Percentiles rank a stretch among this genome's conserved stretches.
These are phyloP conservation scores for Dendropsophus ebraccatus DNA, from an alignment of 2,113 vertebrate species.

Conservation along the genomic window DNA sequence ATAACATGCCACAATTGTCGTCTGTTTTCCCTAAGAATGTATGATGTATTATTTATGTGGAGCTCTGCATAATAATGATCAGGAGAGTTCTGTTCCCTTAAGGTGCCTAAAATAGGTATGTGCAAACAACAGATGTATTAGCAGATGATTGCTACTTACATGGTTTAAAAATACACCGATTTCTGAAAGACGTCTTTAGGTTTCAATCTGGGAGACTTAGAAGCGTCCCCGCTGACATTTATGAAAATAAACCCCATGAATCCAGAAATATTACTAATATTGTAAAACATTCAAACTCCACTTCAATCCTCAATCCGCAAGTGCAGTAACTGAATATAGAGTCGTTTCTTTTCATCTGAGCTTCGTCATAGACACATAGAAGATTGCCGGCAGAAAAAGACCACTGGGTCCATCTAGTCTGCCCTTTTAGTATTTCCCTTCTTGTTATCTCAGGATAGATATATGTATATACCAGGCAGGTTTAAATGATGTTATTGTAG, in stretches of 20 bases:
- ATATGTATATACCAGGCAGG: no score
- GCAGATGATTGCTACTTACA: conserved; percentile 45
- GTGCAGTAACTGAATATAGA: neutral
- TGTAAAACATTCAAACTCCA: neutral
- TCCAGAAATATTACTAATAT: neutral
- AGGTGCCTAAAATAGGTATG: conserved; percentile 47
- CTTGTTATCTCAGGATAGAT: no score
- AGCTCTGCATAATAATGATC: conserved; percentile 50
- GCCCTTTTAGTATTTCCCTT: no score
- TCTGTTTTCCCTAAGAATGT: neutral
- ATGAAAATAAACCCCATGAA: neutral
- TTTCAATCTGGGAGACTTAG: neutral
- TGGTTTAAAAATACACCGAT: neutral
- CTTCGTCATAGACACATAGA: no score
- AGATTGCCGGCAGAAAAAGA: no score
- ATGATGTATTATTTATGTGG: conserved; percentile 46
- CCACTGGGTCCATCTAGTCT: no score
- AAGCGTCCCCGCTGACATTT: neutral
- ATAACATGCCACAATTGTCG: neutral
- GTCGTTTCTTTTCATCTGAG: no score
- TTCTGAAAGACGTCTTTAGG: neutral
- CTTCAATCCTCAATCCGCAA: neutral
- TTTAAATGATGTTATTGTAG: no score
- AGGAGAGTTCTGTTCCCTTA: conserved; percentile 45
- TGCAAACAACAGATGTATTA: conserved; percentile 54